A percentile compares a stretch with the other conserved stretches of the same genome.
phyloP scores from a whole-genome alignment of 2,888 invertebrate genomes.

The Pandemis cinnamomeana region DNA sequence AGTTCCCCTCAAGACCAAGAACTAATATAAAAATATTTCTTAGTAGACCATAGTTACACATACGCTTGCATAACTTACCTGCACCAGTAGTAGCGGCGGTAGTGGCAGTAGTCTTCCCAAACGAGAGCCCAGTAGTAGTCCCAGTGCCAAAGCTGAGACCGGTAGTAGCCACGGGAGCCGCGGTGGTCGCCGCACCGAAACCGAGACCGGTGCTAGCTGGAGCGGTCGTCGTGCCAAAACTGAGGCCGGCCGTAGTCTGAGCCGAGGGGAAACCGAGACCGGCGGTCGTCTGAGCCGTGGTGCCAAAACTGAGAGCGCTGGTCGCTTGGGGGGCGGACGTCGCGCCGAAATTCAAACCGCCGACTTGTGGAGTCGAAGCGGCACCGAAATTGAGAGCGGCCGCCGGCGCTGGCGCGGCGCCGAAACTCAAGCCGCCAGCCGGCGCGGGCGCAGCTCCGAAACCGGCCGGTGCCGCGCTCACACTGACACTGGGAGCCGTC shows the following conservation, averaged over 20 bases:
- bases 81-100: conserved; percentile 49
- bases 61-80: conserved; percentile 46
- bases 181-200: conserved; percentile 30
- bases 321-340: conserved; percentile 42
- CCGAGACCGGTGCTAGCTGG: conserved; percentile 17
- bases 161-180: conserved; percentile 18
- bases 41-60: too few relatives aligned
- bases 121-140: conserved; percentile 38
- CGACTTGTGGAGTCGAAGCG: conserved; percentile 39
- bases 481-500: background rate
- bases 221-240: conserved; percentile 43
- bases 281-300: background rate
- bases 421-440: background rate
- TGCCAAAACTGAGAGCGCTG: conserved; percentile 37
- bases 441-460: background rate
- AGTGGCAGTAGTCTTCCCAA: conserved; percentile 53
- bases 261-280: conserved; percentile 45
- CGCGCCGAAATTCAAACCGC: conserved; percentile 50
- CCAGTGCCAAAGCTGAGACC: conserved; percentile 48
- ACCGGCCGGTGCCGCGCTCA: background rate
- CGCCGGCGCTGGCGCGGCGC: background rate
- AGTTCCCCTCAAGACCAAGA: too few relatives aligned
- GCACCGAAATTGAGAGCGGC: conserved; percentile 49
- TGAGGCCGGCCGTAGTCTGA: conserved; percentile 41
- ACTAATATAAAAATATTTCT: too few relatives aligned